phyloP scores from a whole-genome alignment of 2,888 invertebrate species.

The Stenodema calcarata region DNA sequence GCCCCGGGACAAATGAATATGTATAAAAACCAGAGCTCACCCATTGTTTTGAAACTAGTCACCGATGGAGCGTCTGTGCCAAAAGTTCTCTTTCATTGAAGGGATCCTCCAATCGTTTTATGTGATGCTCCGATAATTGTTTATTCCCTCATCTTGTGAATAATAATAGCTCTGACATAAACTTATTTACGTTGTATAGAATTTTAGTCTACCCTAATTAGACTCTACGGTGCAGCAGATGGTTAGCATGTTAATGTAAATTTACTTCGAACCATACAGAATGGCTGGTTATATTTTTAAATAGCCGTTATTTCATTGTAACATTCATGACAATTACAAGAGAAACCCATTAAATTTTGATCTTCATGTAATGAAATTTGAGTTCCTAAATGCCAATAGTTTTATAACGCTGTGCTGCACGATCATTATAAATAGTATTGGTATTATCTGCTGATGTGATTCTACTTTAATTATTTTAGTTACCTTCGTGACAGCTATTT shows the following conservation, averaged over 20 bases:
- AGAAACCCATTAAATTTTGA: neutral
- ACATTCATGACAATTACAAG: neutral
- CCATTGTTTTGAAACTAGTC: constrained; percentile 26
- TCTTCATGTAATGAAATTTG: constrained; percentile 33
- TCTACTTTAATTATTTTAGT: constrained; percentile 1
- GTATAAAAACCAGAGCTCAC: constrained; percentile 65
- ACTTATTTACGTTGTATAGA: neutral
- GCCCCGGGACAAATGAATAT: constrained; percentile 80
- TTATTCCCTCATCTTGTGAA: constrained; percentile 1
- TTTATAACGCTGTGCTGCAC: neutral
- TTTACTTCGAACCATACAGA: constrained; percentile 14
- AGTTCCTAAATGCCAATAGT: constrained; percentile 33
- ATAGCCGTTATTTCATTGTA: neutral
- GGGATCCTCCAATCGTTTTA: neutral
- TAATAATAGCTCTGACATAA: neutral
- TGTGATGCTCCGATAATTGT: neutral
- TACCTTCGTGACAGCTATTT: neutral
- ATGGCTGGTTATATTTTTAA: constrained; percentile 38
- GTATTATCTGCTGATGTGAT: constrained; percentile 31
- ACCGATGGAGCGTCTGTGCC: constrained; percentile 33
- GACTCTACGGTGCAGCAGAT: neutral
- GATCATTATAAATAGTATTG: neutral
- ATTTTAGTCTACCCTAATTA: neutral
- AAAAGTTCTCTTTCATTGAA: constrained; percentile 1
- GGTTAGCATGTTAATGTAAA: neutral